Evolutionary conservation across 1,140 invertebrate species (phyloP).

Genomic region (Aphidius gifuensis): DNA sequence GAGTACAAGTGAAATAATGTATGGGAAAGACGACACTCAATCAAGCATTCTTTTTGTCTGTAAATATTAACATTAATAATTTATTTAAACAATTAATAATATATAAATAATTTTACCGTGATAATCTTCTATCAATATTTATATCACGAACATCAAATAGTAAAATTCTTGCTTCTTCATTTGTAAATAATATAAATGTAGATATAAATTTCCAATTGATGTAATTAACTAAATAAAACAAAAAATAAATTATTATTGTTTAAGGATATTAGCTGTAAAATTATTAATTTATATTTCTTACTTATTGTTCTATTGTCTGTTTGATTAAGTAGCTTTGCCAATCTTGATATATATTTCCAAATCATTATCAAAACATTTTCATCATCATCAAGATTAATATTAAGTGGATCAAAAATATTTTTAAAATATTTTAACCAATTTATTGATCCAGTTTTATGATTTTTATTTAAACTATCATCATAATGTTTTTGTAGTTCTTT

Average conservation of each 20-base stretch:
- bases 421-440: not conserved
- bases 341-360: conserved; percentile 3
- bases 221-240: conserved; percentile 5
- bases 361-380: not conserved
- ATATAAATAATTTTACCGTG: not conserved
- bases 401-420: not conserved
- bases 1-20: not conserved
- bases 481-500: not conserved
- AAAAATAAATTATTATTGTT: not conserved
- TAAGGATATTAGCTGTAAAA: not conserved
- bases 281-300: not conserved
- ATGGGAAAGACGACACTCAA: not conserved
- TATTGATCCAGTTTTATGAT: not conserved
- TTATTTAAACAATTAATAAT: not conserved
- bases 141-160: not conserved
- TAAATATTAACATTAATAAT: not conserved
- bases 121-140: not conserved
- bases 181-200: conserved; percentile 6
- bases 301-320: not conserved
- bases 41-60: not conserved
- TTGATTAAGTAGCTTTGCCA: not conserved
- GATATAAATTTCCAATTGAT: conserved; percentile 9
- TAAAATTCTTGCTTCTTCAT: not conserved
- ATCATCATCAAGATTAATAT: not conserved
- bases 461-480: not conserved